A percentile compares a stretch with the other conserved stretches of the same genome.
Conservation (phyloP, 2,888 invertebrate genomes). For the Parthenolecanium corni region DNA sequence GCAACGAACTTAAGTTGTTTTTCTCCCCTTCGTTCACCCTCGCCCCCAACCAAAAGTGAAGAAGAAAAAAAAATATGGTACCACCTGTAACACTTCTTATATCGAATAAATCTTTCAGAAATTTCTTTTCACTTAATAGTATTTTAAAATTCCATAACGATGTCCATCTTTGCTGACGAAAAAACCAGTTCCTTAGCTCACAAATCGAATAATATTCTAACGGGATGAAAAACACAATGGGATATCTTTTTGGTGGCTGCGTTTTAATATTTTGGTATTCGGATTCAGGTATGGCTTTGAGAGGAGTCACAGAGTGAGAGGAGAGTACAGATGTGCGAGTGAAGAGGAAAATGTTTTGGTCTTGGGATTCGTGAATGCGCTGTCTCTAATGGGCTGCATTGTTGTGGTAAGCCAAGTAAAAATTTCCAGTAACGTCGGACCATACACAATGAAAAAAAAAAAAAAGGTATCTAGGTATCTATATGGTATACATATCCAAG, state of each 20-base stretch:
- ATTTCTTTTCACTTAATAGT: slow-evolving; percentile 27
- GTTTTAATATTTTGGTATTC: slow-evolving; percentile 27
- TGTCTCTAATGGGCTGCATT: slow-evolving; percentile 26
- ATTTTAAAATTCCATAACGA: slow-evolving; percentile 29
- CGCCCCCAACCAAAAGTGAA: background rate
- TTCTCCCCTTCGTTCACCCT: background rate
- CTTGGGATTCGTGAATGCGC: slow-evolving; percentile 17
- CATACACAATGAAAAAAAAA: slow-evolving; percentile 7
- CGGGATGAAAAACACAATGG: slow-evolving; percentile 25
- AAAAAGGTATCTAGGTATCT: slow-evolving; percentile 4
- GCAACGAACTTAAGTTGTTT: background rate
- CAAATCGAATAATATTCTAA: slow-evolving; percentile 26
- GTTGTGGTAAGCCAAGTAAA: slow-evolving; percentile 22
- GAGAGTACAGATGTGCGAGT: too few relatives aligned
- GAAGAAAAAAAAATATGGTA: slow-evolving; percentile 6
- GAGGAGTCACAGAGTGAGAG: background rate
- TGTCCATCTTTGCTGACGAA: slow-evolving; percentile 19
- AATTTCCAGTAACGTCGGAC: slow-evolving; percentile 9
- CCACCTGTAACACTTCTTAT: slow-evolving; percentile 28
- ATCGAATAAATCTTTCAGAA: slow-evolving; percentile 28
- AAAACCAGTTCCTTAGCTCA: slow-evolving; percentile 16
- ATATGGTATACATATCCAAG: background rate
- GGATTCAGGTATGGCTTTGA: slow-evolving; percentile 5
- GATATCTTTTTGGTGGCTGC: slow-evolving; percentile 24
- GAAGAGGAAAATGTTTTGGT: background rate